Base-by-base conservation (phyloP, 2,113 vertebrate genomes). In the Phocoena sinus region DNA sequence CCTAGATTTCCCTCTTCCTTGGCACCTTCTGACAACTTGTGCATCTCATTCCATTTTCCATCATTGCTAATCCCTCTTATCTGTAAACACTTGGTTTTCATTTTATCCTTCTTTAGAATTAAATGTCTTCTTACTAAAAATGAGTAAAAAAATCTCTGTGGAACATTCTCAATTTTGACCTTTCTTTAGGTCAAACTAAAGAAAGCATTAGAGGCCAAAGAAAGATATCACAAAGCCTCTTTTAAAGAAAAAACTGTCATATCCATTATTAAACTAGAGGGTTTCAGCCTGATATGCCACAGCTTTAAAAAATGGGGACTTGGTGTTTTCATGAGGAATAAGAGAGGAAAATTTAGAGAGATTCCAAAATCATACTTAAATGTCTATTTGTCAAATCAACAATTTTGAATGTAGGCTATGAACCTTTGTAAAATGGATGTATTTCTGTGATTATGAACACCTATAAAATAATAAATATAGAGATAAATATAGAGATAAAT, bases 81-180 rank as follows among this genome's bases (percentile, higher is more conserved):
- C 44, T 77, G 15, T 95, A 92, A 95, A 91, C 18, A 67, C 14
- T 81, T 53, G 14, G 8, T 67, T 95, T 94, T 82, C 3, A 70
- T 47, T 91, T 94, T 89, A 68, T 82, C 53, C 15, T 93, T 97
- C 13, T 23, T 92, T 94, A 90, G 28, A 91, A 95, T 65, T 86
- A 85, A 94, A 88, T 79, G 26, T 50, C 26, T 71, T 91, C 12
- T 70, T 70, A 93, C 33, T 77, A 65, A 82, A 80, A 81, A 31
- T 50, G 4, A 3, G 36, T 33, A 68, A 58, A 53, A 67, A 20
- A 47, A 83, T 13, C 3, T 77, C 15, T 36, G 31, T 56, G 65
- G 79, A 97, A 53, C 36, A 79, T 33, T 92, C 26, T 86, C 41
- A 18, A 20, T 91, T 93, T 89, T 89, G 50, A 74, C 53, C 53